Base-by-base conservation (phyloP, 2,113 vertebrate species). In the Alligator mississippiensis region DNA sequence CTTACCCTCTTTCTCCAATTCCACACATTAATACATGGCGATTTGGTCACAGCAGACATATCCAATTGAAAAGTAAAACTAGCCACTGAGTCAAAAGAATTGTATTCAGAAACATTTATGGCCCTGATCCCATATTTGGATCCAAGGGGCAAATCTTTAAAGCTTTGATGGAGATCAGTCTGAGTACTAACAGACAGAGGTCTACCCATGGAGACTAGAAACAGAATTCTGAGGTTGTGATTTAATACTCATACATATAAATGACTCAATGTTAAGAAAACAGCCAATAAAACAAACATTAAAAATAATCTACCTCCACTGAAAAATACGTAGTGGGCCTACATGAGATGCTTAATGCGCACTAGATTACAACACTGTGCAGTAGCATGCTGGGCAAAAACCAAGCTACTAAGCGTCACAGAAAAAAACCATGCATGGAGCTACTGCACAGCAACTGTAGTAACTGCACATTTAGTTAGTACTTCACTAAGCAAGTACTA, bases 11-110 rank as follows among this genome's bases (percentile, higher is more conserved):
- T 25, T 55, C 34, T 1, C 14, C 27, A 58, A n/a, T 22, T 68
- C 63, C 66, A 87, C 19, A 17, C 14, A 1, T 1, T 22, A 82
- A 47, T 85, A 84, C 10, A 12, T 60, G 6, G 0, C 0, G 61
- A 84, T 92, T 0, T 0, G 47, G 30, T 84, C 47, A 84, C 68
- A 38, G 57, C 30, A 16, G 9, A 16, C 59, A 4, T 4, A 16
- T 86, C n/a, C 47, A 75, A 10, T n/a, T 80, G 62, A 47, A 78
- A 92, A 47, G 28, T 6, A 7, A 3, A 21, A 27, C 27, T 77
- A 4, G 9, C 14, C 82, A 54, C 9, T 34, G 58, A 30, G 27
- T 9, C 22, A 25, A 15, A 62, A 77, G 77, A 22, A 24, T 1
- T 4, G 5, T n/a, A 30, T 58, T 47, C 3, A 13, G 55, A 14